phyloP scores from a whole-genome alignment of 2,888 invertebrate genomes.

The Abrostola tripartita region DNA sequence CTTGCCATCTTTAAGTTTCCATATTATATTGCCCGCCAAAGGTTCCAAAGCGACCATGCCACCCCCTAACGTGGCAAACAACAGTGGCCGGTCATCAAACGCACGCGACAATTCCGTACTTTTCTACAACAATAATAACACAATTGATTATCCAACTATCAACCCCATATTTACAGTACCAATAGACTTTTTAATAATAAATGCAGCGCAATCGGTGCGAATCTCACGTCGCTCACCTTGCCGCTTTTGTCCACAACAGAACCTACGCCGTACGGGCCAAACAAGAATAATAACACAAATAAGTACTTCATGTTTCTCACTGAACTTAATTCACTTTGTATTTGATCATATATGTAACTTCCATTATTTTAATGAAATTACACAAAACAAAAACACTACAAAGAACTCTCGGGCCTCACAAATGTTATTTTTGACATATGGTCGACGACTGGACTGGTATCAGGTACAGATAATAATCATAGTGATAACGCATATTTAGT shows the following conservation, averaged over 20 bases:
- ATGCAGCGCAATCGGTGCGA: constrained; percentile 62
- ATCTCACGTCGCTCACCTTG: constrained; percentile 73
- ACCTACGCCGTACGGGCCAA: constrained; percentile 72
- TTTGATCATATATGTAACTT: constrained; percentile 47
- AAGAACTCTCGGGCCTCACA: constrained; percentile 44
- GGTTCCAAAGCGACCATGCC: constrained; percentile 96
- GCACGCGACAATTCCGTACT: constrained; percentile 91
- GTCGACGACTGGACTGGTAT: constrained; percentile 31
- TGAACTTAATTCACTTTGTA: constrained; percentile 45
- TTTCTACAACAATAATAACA: constrained; percentile 75
- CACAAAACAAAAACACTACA: constrained; percentile 57
- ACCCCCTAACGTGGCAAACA: constrained; percentile 98
- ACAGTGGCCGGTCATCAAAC: constrained; percentile 91
- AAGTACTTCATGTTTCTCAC: constrained; percentile 71
- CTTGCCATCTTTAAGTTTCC: constrained; percentile 97
- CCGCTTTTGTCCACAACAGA: constrained; percentile 73
- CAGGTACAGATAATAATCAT: constrained; percentile 24
- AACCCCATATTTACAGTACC: constrained; percentile 39
- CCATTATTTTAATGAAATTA: constrained; percentile 61
- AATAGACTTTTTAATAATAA: constrained; percentile 50
- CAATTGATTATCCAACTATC: constrained; percentile 25
- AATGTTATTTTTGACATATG: constrained; percentile 40
- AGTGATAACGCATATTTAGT: background rate
- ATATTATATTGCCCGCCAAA: constrained; percentile 94
- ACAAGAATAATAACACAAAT: constrained; percentile 71